Evolutionary conservation across 2,797 vertebrate species (phyloP).

Genomic region (Craterocephalus amniculus): DNA sequence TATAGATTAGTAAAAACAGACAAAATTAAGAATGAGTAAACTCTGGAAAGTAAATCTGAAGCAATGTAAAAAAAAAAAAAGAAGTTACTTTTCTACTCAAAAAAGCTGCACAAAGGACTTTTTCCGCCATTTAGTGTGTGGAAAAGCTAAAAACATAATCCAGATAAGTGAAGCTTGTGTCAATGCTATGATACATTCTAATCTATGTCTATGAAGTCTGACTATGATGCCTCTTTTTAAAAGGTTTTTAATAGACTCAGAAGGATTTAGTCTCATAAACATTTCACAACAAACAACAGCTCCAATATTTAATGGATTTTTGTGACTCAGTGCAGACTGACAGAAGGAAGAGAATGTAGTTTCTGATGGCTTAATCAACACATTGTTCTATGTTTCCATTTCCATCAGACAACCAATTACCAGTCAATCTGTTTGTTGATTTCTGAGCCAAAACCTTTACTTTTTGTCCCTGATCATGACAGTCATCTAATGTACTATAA

Average conservation of each 20-base stretch:
- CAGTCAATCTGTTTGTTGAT: slow-evolving; percentile 14
- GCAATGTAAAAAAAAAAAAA: no score
- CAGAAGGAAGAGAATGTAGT: slow-evolving; percentile 6
- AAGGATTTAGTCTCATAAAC: neutral
- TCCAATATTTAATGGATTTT: neutral
- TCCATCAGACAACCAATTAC: slow-evolving; percentile 28
- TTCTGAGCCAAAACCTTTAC: slow-evolving; percentile 13
- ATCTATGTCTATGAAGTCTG: neutral
- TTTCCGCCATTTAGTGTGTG: no score
- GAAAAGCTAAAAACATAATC: no score
- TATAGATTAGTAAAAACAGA: neutral
- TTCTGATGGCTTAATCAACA: slow-evolving; percentile 30
- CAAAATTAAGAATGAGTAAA: neutral
- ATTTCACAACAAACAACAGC: neutral
- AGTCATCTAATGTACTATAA: slow-evolving; percentile 4
- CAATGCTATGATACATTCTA: no score
- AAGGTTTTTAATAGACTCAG: neutral
- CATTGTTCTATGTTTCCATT: slow-evolving; percentile 15
- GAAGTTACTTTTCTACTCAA: no score
- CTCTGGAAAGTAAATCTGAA: neutral
- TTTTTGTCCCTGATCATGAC: slow-evolving; percentile 6
- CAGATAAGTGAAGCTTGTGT: no score
- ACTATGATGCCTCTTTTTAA: neutral
- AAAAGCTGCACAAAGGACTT: neutral
- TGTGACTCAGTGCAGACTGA: slow-evolving; percentile 20